Base-by-base conservation (phyloP, 2,888 invertebrate species). In the Tyria jacobaeae region DNA sequence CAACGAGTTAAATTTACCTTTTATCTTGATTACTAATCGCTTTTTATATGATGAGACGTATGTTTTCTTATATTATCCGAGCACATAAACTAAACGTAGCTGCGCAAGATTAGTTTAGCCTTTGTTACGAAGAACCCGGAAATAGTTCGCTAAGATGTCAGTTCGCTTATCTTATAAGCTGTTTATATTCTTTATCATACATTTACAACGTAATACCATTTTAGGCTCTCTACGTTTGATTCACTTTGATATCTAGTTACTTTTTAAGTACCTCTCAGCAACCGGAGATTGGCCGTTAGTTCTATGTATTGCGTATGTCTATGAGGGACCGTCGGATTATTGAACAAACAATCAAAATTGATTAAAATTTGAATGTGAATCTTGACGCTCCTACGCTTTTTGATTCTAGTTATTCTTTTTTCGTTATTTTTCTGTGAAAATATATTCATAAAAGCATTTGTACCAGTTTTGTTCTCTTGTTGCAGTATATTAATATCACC, bases 1-100 rank as follows among this genome's bases (percentile, higher is more conserved):
- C 57, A 62, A 60, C 27, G 68, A 78, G 75, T 80, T 79, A 70
- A 79, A 80, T 82, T 85, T 76, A 75, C 76, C 80, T 80, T 71
- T 69, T 75, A 75, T 74, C 70, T 66, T 44, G 62, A 58, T 60
- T 52, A 59, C 57, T 2, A 39, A 60, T 39, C 12, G 31, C 50
- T 57, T 50, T 31, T 41, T 34, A 31, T 39, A 10, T 15, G 21
- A 49, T 41, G 52, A 61, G 12, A 41, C 3, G 21, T 24, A 56
- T 57, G 21, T 27, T 35, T 21, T 52, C 17, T 49, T 41, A n/a
- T 35, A 24, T 44, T 35, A n/a, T 39, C 25, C 52, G 7, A 31
- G n/a, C 3, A 17, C 6, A 17, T 44, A 21, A 9, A 52, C 14
- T 24, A 9, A 24, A 14, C 35, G 35, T 52, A 14, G 14, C 3